Percentiles rank a stretch among this genome's conserved stretches.
phyloP scores from a whole-genome alignment of 2,888 invertebrate genomes.

The Sinelater perroti region DNA sequence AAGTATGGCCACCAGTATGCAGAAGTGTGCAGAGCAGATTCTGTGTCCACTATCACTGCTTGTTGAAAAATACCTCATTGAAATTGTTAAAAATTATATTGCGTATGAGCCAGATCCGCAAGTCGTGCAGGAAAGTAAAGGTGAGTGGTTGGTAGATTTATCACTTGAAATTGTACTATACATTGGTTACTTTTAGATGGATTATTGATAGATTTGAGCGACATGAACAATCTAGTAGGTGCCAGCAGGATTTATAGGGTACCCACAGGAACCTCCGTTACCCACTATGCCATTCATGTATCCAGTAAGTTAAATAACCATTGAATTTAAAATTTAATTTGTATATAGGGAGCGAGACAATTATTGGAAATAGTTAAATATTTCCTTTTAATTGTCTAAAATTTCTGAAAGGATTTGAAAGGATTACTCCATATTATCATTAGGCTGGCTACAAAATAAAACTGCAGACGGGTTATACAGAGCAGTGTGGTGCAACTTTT shows the following conservation, averaged over 20 bases:
- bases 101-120: conserved; percentile 95
- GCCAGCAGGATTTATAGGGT: conserved; percentile 84
- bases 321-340: too few relatives aligned
- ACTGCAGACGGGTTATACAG: too few relatives aligned
- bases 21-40: conserved; percentile 85
- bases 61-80: conserved; percentile 93
- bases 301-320: conserved; percentile 62
- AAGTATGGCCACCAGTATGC: conserved; percentile 96
- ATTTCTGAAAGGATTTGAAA: too few relatives aligned
- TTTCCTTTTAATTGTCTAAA: too few relatives aligned
- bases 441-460: too few relatives aligned
- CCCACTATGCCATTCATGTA: conserved; percentile 74
- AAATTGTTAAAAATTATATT: conserved; percentile 95
- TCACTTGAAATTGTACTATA: not conserved
- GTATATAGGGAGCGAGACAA: too few relatives aligned
- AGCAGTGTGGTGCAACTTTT: too few relatives aligned
- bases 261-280: conserved; percentile 74
- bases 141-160: not conserved
- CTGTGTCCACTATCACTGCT: conserved; percentile 83
- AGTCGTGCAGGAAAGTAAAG: conserved; percentile 75
- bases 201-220: conserved; percentile 72
- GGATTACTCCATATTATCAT: too few relatives aligned
- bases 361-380: too few relatives aligned
- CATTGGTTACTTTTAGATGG: conserved; percentile 66
- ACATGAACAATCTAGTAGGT: conserved; percentile 68